A percentile compares a stretch with the other conserved stretches of the same genome.
phyloP scores from a whole-genome alignment of 1,140 invertebrate genomes.

The Drosophila sproati region DNA sequence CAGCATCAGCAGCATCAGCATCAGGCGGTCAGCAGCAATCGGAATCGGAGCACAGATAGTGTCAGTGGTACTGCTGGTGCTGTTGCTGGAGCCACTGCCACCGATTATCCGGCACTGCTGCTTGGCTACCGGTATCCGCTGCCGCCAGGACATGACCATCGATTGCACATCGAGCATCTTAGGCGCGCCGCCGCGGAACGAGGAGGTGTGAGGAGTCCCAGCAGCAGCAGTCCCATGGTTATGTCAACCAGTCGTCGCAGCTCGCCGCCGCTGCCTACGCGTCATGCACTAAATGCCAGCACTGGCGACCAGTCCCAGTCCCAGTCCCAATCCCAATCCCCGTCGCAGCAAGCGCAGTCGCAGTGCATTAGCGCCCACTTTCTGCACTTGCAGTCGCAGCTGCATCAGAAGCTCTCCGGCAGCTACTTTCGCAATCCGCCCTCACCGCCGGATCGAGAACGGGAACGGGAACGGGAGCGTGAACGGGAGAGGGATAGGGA shows the following conservation, averaged over 20 bases:
- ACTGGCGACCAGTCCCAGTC: slow-evolving; percentile 19
- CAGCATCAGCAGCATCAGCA: slow-evolving; percentile 4
- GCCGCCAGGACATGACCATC: slow-evolving; percentile 39
- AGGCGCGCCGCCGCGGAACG: slow-evolving; percentile 21
- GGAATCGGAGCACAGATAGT: not conserved
- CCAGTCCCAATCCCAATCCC: slow-evolving; percentile 12
- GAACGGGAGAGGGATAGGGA: not conserved
- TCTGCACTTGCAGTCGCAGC: slow-evolving; percentile 86
- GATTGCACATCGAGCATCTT: slow-evolving; percentile 11
- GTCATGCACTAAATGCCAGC: slow-evolving; percentile 32
- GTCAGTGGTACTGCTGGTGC: not conserved
- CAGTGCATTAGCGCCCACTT: slow-evolving; percentile 79
- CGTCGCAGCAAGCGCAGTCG: slow-evolving; percentile 45
- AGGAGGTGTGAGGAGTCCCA: slow-evolving; percentile 23
- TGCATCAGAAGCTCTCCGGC: slow-evolving; percentile 85
- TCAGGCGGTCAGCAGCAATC: not conserved
- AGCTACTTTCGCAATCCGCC: slow-evolving; percentile 85
- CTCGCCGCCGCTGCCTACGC: slow-evolving; percentile 85
- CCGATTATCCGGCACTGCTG: slow-evolving; percentile 43
- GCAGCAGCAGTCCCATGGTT: slow-evolving; percentile 83
- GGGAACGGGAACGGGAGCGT: not conserved
- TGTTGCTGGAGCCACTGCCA: not conserved
- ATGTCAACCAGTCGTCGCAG: slow-evolving; percentile 89
- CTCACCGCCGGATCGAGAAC: slow-evolving; percentile 15
- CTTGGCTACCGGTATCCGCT: slow-evolving; percentile 60